Evolutionary conservation across 1,140 invertebrate species (phyloP), one percentile per base, ranked within the genome.

Genomic region (Gonatopus flavifemur): DNA sequence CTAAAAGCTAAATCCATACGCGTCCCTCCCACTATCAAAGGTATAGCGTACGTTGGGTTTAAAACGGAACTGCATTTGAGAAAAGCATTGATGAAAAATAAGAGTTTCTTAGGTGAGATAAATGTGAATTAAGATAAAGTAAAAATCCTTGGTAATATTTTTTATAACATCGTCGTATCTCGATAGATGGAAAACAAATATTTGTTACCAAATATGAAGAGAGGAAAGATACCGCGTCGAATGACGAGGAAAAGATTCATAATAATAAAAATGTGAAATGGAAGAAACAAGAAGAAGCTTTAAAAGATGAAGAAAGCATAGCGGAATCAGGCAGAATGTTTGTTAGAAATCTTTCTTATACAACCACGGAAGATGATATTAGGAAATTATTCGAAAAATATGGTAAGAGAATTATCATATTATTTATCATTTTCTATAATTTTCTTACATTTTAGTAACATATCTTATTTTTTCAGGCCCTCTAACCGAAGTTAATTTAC

Each of bases 281-380:
- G 87, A 83, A 84, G 61, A 82, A 82, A 57, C 90, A 90, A 76
- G 81, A 86, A 66, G 83, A 88, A 30, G 74, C 79, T 18, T 62
- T 89, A 6, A 84, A 86, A 64, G 83, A 86, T 62, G 89, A 90
- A 72, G 93, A 95, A 73, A 83, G 81, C 49, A 88, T 96, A 47
- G 90, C 85, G 2, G 92, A 94, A 74, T 94, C 94, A 61, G 97
- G 97, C 2, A 84, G 90, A 57, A 89, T 99, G 57, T 99, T 96
- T 83, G 81, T 98, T 9, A 81, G 98, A 55, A 99, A 99, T 82
- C 78, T 99, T 13, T 76, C 93, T 0, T 99, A 97, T 72, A 84
- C 87, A 1, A 85, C 87, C 3, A 95, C 86, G 1, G 94, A 98
- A 79, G 87, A 92, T 54, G 92, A 98, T 63, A 67, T 99, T 10